Conservation (phyloP, 2,797 vertebrate species). For the Cyprinella venusta region DNA sequence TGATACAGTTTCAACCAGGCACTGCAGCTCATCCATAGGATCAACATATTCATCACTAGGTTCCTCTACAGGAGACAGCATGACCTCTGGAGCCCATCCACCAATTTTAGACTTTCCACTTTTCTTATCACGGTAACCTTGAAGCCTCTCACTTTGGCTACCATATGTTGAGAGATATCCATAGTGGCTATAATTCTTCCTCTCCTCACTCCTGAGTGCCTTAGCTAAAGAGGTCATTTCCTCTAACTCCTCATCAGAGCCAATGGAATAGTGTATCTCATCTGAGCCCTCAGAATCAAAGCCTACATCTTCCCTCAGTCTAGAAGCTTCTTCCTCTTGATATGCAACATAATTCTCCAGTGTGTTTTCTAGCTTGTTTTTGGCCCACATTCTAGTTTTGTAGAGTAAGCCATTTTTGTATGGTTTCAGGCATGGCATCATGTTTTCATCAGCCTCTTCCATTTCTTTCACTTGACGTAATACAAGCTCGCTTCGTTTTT, state of each 20-base stretch:
- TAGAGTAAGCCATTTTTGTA: slow-evolving; percentile 88
- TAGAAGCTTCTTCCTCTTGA: slow-evolving; percentile 73
- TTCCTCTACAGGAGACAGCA: slow-evolving; percentile 84
- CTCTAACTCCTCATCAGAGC: slow-evolving; percentile 79
- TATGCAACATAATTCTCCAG: slow-evolving; percentile 77
- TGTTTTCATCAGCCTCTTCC: slow-evolving; percentile 75
- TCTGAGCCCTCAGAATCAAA: slow-evolving; percentile 82
- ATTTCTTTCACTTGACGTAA: slow-evolving; percentile 74
- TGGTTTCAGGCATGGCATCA: slow-evolving; percentile 78
- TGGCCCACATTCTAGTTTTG: slow-evolving; percentile 83
- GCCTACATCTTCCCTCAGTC: slow-evolving; percentile 67
- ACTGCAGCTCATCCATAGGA: slow-evolving; percentile 93
- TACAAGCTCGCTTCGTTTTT: slow-evolving; percentile 75
- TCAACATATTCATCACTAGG: slow-evolving; percentile 86
- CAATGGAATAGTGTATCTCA: slow-evolving; percentile 73
- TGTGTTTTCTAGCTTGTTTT: slow-evolving; percentile 74
- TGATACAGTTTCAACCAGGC: slow-evolving; percentile 94
- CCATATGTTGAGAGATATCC: slow-evolving; percentile 63
- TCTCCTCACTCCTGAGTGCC: slow-evolving; percentile 62
- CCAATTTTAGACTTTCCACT: slow-evolving; percentile 70
- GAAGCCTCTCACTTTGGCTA: slow-evolving; percentile 64
- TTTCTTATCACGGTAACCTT: slow-evolving; percentile 70
- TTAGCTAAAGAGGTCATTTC: slow-evolving; percentile 69
- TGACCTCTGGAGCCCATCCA: slow-evolving; percentile 73
- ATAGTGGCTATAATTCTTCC: slow-evolving; percentile 62